Evolutionary conservation across 2,888 invertebrate species (phyloP).

Genomic region (Meghimatium bilineatum): DNA sequence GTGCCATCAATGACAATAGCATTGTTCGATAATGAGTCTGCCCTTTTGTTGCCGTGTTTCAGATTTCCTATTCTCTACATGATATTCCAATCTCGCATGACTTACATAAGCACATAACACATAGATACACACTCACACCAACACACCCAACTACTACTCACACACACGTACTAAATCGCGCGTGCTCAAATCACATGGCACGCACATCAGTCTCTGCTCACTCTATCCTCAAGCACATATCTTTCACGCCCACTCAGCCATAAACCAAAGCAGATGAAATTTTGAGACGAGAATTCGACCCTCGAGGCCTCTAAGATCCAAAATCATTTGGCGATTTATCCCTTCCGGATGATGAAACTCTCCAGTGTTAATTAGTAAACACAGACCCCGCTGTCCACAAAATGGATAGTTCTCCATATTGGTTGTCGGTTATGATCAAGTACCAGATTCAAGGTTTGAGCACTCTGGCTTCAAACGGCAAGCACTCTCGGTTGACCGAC

Average conservation of each 20-base stretch:
- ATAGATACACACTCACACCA: no score
- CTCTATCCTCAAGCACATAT: background rate
- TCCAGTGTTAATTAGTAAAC: conserved; percentile 27
- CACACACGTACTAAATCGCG: background rate
- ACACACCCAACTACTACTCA: no score
- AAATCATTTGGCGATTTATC: conserved; percentile 32
- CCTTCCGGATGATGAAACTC: background rate
- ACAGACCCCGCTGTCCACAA: background rate
- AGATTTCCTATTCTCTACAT: no score
- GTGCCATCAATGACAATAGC: no score
- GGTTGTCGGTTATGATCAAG: conserved; percentile 29
- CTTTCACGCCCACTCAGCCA: background rate
- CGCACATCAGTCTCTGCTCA: background rate
- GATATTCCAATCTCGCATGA: no score
- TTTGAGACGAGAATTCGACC: background rate
- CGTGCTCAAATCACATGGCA: background rate
- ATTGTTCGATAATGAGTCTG: no score
- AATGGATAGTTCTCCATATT: conserved; percentile 24
- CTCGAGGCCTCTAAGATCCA: conserved; percentile 3
- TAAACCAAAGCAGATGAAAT: background rate
- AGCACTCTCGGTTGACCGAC: background rate
- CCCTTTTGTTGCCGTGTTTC: no score
- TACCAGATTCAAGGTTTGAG: background rate
- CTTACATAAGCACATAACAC: no score
- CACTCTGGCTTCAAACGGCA: background rate